phyloP scores from a whole-genome alignment of 2,113 vertebrate genomes.

The Probosciger aterrimus region DNA sequence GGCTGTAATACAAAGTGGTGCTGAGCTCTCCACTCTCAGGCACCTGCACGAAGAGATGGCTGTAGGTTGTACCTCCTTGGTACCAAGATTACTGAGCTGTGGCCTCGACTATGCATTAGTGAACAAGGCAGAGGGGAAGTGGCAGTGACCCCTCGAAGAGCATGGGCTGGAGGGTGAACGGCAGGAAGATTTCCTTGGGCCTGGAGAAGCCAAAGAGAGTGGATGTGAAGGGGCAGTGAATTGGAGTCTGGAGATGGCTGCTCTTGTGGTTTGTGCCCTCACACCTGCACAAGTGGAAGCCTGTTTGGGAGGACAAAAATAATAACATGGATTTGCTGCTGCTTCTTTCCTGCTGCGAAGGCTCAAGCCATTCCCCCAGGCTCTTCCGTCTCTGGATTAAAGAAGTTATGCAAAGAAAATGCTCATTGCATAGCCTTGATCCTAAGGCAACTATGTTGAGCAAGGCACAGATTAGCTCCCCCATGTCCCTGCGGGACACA shows the following conservation, averaged over 20 bases:
- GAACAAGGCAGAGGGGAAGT: not conserved
- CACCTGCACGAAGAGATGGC: not conserved
- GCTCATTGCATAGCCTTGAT: not conserved
- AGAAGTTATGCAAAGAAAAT: not conserved
- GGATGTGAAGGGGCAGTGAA: not conserved
- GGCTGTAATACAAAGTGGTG: not conserved
- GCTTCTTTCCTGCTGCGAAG: not conserved
- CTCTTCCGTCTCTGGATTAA: not conserved
- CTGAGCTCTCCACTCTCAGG: not conserved
- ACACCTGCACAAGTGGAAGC: not conserved
- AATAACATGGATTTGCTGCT: not conserved
- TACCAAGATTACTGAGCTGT: not conserved
- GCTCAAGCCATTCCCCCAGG: not conserved
- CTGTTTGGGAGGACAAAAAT: not conserved
- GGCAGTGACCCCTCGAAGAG: not conserved
- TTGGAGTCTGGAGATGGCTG: not conserved
- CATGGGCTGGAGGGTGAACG: not conserved
- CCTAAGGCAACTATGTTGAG: not conserved
- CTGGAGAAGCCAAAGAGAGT: not conserved
- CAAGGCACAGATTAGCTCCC: not conserved
- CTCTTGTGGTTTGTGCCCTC: not conserved
- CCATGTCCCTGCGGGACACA: not conserved
- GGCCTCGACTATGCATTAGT: fast-evolving
- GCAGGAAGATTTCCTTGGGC: not conserved
- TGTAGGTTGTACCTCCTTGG: not conserved